These are phyloP conservation scores for Urocitellus parryii DNA, from an alignment of 2,113 vertebrate species.

Conservation along the genomic window DNA sequence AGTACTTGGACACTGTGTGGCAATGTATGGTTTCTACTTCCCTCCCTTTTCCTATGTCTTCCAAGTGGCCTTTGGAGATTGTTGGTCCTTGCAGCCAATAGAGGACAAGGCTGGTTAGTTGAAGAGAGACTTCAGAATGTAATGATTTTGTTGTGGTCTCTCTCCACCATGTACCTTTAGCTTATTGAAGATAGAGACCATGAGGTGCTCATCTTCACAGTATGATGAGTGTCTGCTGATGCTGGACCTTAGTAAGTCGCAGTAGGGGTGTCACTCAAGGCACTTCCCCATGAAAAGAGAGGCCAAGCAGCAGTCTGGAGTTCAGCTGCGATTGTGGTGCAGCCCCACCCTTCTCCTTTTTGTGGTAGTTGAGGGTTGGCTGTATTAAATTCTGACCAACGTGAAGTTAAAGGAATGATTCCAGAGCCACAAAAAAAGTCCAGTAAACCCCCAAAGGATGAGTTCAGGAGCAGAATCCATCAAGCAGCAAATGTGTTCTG, in stretches of 20 bases:
- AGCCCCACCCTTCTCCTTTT: not conserved
- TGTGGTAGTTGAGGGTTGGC: not conserved
- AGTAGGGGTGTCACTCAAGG: fast-evolving
- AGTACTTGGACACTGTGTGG: not conserved
- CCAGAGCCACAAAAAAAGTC: not conserved
- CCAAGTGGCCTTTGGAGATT: not conserved
- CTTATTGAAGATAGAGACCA: not conserved
- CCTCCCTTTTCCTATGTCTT: not conserved
- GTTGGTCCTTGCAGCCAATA: not conserved
- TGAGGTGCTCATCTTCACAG: not conserved
- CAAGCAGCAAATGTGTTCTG: not conserved
- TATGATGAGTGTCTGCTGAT: not conserved
- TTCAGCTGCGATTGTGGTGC: fast-evolving
- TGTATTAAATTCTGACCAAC: not conserved
- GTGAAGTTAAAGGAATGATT: not conserved
- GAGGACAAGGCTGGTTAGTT: not conserved
- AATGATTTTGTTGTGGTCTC: not conserved
- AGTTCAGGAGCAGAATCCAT: not conserved
- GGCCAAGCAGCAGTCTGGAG: not conserved
- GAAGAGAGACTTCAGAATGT: not conserved
- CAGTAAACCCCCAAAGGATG: too few species aligned
- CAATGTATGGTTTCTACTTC: not conserved
- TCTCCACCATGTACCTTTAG: fast-evolving
- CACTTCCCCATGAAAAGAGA: not conserved
- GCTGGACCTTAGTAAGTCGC: not conserved